Evolutionary conservation across 1,140 invertebrate genomes (phyloP), one percentile per base, ranked within the genome.

Genomic region (Harpegnathos saltator): DNA sequence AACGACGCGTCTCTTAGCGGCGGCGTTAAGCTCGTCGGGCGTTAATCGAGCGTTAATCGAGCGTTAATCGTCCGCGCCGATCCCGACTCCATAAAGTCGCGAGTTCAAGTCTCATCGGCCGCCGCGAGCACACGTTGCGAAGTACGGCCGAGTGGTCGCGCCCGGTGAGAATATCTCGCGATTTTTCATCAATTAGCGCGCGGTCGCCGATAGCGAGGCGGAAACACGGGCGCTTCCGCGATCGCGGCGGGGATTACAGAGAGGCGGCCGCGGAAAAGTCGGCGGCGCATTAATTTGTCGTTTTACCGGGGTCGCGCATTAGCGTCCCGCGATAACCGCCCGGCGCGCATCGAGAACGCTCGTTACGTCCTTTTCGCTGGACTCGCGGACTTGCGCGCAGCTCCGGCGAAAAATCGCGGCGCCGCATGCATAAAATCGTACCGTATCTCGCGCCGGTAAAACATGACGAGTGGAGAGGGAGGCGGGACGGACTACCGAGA

Each of bases 111-210:
- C 33, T 24, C 17, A 24, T n/a, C 63, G 33, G 7, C 19, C 19
- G 66, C n/a, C n/a, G n/a, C n/a, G n/a, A n/a, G n/a, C n/a, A n/a
- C n/a, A n/a, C n/a, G n/a, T n/a, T n/a, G n/a, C 14, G 52, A n/a
- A 65, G 61, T 78, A 58, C 33, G 50, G n/a, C 17, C 38, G 29
- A 69, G 24, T 17, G 33, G 3, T 5, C 38, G 24, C 52, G 24
- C 17, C 22, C 52, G 33, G 52, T 33, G 52, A 58, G 33, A 58
- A 24, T 19, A 58, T 44, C 11, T 2, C 52, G 33, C 50, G 14
- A 24, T 17, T 80, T 80, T 71, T 80, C 71, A 44, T 80, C 75
- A 58, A 80, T 80, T 80, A 71, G 48, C 48, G 19, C 33, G 63
- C n/a, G 33, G 50, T 63, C 56, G 54, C 29, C 61, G 62, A 44